Evolutionary conservation across 2,113 vertebrate genomes (phyloP).

Genomic region (Mustela lutreola): DNA sequence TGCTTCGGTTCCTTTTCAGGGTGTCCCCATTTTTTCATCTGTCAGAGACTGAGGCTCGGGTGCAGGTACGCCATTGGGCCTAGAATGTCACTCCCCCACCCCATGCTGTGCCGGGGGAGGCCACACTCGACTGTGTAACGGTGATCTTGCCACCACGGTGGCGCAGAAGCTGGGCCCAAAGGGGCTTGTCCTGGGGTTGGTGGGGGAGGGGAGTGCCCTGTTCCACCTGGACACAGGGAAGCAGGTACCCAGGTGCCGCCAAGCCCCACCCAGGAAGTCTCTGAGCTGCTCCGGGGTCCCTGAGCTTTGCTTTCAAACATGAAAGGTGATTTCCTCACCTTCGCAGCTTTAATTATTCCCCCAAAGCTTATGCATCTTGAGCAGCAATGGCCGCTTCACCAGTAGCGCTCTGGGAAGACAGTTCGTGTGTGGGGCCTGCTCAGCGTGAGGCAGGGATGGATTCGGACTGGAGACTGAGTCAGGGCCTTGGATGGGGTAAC

Average conservation of each 20-base stretch:
- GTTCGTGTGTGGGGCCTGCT: background rate
- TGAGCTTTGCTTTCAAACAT: background rate
- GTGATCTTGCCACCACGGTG: background rate
- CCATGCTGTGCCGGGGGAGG: fast-evolving
- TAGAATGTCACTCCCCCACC: background rate
- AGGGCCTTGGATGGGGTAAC: background rate
- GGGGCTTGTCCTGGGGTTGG: background rate
- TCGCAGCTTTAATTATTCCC: background rate
- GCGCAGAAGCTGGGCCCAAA: background rate
- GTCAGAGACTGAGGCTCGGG: background rate
- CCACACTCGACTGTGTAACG: background rate
- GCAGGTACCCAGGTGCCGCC: background rate
- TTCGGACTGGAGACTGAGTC: background rate
- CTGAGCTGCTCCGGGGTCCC: background rate
- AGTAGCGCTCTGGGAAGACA: background rate
- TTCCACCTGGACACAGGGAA: background rate
- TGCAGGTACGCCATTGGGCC: background rate
- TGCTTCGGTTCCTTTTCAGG: background rate
- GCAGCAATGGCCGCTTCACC: background rate
- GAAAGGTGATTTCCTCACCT: background rate
- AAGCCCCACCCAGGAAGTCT: background rate
- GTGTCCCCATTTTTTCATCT: background rate
- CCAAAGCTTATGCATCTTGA: background rate
- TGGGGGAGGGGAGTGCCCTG: background rate
- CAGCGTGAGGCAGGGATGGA: background rate